phyloP scores from a whole-genome alignment of 2,113 vertebrate species.

The Vidua macroura region DNA sequence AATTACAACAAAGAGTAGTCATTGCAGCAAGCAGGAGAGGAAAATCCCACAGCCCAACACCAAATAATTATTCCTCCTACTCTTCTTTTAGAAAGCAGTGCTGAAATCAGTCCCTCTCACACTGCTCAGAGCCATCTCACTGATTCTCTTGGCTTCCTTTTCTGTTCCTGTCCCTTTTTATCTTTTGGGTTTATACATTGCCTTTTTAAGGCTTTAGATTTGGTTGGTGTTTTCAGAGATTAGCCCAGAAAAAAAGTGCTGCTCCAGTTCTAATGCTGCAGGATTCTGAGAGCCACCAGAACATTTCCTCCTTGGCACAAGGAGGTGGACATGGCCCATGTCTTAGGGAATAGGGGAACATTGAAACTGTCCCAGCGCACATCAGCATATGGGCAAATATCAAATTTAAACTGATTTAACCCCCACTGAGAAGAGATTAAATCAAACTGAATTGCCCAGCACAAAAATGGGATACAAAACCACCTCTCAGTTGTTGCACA shows the following conservation, averaged over 20 bases:
- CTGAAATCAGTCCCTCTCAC: background rate
- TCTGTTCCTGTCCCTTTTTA: background rate
- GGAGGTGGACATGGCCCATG: fast-evolving
- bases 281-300: background rate
- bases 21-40: background rate
- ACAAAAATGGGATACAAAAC: background rate
- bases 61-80: background rate
- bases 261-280: background rate
- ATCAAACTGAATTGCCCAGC: background rate
- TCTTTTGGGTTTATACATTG: background rate
- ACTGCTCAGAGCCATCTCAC: background rate
- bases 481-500: background rate
- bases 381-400: fast-evolving
- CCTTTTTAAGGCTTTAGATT: background rate
- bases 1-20: background rate
- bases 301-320: background rate
- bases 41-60: background rate
- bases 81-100: background rate
- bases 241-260: background rate
- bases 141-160: background rate
- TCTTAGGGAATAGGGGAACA: background rate
- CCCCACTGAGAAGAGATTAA: background rate
- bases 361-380: background rate
- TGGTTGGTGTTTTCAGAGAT: background rate
- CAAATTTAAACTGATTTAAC: background rate